These are phyloP conservation scores for Luehdorfia chinensis DNA, from an alignment of 1,140 invertebrate genomes.

Conservation along the genomic window DNA sequence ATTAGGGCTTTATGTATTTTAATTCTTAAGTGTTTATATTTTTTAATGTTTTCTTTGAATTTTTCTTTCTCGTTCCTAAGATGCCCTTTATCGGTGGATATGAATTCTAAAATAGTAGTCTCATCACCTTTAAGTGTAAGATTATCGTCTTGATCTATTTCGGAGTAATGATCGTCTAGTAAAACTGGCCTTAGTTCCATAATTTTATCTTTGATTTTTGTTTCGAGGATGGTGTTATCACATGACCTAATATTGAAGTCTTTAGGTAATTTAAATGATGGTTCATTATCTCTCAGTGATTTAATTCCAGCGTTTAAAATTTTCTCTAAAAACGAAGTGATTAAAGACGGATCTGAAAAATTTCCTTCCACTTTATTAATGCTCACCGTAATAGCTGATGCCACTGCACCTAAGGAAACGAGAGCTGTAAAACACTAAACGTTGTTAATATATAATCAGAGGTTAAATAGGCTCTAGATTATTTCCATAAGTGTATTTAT, in stretches of 20 bases:
- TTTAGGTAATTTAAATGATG: background rate
- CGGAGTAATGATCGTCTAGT: conserved; percentile 34
- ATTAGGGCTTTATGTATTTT: conserved; percentile 38
- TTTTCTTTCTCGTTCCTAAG: conserved; percentile 16
- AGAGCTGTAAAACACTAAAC: too few relatives aligned
- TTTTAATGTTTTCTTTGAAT: conserved; percentile 32
- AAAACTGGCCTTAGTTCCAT: conserved; percentile 35
- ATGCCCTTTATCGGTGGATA: conserved; percentile 21
- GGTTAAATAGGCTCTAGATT: too few relatives aligned
- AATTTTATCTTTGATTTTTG: conserved; percentile 37
- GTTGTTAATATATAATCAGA: too few relatives aligned
- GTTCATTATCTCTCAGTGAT: background rate
- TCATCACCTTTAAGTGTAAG: conserved; percentile 33
- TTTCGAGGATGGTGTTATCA: conserved; percentile 24
- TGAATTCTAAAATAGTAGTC: conserved; percentile 47
- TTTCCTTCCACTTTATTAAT: conserved; percentile 16
- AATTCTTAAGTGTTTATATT: conserved; percentile 39
- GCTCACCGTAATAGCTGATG: too few relatives aligned
- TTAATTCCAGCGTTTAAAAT: conserved; percentile 29
- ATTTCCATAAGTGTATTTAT: too few relatives aligned
- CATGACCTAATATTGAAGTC: conserved; percentile 12
- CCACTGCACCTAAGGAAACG: background rate
- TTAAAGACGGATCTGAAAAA: conserved; percentile 15
- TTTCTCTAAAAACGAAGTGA: conserved; percentile 24
- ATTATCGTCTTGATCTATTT: conserved; percentile 19